A percentile compares a stretch with the other conserved stretches of the same genome.
These are phyloP conservation scores for Terrapene triunguis DNA, from an alignment of 2,113 vertebrate species.

Conservation along the genomic window DNA sequence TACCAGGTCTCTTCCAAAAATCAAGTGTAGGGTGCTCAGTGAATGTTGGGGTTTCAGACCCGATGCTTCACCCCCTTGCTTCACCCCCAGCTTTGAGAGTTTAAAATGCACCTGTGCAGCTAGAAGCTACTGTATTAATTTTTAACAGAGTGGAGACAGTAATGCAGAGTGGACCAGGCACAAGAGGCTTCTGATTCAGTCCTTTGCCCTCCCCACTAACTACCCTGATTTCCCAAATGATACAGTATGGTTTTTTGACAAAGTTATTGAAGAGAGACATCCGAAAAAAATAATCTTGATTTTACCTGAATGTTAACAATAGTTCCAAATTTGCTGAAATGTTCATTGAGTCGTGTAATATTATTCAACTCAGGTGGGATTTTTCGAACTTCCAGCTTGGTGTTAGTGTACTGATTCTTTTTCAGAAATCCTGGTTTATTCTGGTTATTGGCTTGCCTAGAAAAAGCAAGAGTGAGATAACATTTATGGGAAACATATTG, in stretches of 20 bases:
- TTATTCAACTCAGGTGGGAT: constrained; percentile 96
- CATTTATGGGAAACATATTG: background rate
- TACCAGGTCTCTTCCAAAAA: background rate
- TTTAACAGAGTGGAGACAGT: background rate
- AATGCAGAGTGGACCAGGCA: background rate
- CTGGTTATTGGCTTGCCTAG: constrained; percentile 91
- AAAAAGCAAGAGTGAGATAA: constrained; percentile 9
- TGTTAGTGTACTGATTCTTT: constrained; percentile 93
- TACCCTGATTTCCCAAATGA: background rate
- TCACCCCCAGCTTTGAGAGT: background rate
- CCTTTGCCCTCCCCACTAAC: background rate
- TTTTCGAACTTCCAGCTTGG: constrained; percentile 95
- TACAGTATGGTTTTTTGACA: background rate
- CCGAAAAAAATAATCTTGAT: background rate
- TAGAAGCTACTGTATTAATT: background rate
- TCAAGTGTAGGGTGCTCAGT: background rate
- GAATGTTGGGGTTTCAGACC: background rate
- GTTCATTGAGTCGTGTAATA: constrained; percentile 96
- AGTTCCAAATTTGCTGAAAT: constrained; percentile 98
- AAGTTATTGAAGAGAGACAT: background rate
- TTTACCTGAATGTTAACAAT: constrained; percentile 98
- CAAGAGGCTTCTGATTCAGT: background rate
- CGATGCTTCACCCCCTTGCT: background rate
- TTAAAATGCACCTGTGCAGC: fast-evolving
- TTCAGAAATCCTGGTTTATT: constrained; percentile 90